Base-by-base conservation (phyloP, 1,140 invertebrate species). In the Bombus pyrosoma region DNA sequence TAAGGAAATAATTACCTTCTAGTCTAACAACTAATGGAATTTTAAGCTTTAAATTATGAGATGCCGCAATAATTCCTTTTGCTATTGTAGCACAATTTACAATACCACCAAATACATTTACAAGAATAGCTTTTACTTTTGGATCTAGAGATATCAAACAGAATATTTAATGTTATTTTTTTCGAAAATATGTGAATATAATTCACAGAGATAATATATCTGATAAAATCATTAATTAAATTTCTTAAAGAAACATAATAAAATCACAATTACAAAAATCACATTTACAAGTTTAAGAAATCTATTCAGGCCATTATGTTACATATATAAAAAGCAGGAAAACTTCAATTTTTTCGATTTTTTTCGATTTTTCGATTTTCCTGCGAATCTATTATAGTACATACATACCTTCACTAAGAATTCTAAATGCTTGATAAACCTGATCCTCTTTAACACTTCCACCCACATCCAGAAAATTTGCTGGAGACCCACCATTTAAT, bases 91-190 rank as follows among this genome's bases (percentile, higher is more conserved):
- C 98, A 96, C 99, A 99, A 95, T 99, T 99, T 0, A 99, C 99
- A 93, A 99, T 99, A 88, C 99, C 99, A 86, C 98, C 99, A 96
- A 99, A 99, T 8, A 99, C 98, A 95, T 99, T 99, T 0, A 99
- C 98, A 79, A 99, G 96, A 90, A 99, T 98, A 8, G 98, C 97
- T 95, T 99, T 98, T 0, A 99, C 99, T 94, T 97, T 98, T n/a
- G 97, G 96, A 96, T 98, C 98, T 92, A 96, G 95, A 90, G 91
- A 88, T 90, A 88, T 81, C 75, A 91, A 84, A 83, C 22, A 39
- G 82, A 34, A 78, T 57, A 88, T 71, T 69, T 37, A 81, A 78
- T 83, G 81, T 82, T 10, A 76, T 22, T 59, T 73, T 57, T 59
- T 25, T 53, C 25, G 6, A 88, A 69, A 77, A 39, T 77, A 15